Evolutionary conservation across 2,888 invertebrate genomes (phyloP).

Genomic region (Yponomeuta evonymella): DNA sequence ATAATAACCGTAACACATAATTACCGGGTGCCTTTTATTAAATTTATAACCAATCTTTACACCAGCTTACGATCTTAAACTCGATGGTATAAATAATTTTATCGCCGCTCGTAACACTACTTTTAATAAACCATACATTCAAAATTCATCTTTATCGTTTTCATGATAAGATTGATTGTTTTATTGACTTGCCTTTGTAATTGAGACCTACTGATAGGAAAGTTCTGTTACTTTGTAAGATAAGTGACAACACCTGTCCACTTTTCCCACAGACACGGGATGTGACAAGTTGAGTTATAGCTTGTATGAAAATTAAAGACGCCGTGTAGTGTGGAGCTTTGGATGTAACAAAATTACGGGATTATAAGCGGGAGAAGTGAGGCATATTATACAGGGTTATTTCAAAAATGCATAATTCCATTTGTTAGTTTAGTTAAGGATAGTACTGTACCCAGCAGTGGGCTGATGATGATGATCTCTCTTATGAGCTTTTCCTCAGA

Average conservation of each 20-base stretch:
- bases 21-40: slow-evolving; percentile 6
- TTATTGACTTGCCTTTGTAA: neutral
- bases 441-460: no score
- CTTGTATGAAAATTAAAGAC: neutral
- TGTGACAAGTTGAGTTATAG: slow-evolving; percentile 35
- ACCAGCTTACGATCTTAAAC: neutral
- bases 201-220: slow-evolving; percentile 1
- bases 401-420: no score
- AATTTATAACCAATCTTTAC: slow-evolving; percentile 11
- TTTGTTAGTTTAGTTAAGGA: no score
- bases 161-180: neutral
- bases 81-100: neutral
- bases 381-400: no score
- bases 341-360: neutral
- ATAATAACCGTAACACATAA: slow-evolving; percentile 14
- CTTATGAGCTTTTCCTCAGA: no score
- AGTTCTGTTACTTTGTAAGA: slow-evolving; percentile 25
- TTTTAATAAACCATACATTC: neutral
- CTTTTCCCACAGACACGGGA: slow-evolving; percentile 70
- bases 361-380: no score
- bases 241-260: slow-evolving; percentile 66
- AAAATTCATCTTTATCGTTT: neutral
- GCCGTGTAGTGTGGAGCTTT: neutral
- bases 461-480: no score
- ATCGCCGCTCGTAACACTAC: neutral